phyloP scores from a whole-genome alignment of 2,113 vertebrate genomes.

The Ailurus styani region DNA sequence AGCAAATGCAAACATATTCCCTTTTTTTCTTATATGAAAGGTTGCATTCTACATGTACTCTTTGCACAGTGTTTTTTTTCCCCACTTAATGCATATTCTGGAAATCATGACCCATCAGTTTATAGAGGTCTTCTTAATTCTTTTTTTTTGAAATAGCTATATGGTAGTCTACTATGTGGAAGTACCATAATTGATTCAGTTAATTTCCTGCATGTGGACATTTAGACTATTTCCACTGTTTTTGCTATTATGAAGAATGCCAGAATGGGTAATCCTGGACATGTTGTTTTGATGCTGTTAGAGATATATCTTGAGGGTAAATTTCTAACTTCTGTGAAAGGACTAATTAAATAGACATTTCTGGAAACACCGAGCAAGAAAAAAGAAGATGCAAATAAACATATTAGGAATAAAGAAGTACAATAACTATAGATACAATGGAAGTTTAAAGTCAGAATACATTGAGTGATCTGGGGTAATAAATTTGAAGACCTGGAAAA shows the following conservation, averaged over 20 bases:
- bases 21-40: background rate
- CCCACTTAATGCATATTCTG: background rate
- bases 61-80: background rate
- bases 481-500: background rate
- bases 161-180: background rate
- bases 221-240: background rate
- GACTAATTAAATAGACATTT: slow-evolving; percentile 5
- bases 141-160: background rate
- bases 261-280: background rate
- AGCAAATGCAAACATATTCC: background rate
- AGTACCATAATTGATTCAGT: background rate
- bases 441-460: background rate
- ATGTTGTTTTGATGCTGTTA: background rate
- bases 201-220: background rate
- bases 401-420: background rate
- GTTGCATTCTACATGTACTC: background rate
- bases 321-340: background rate
- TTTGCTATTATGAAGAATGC: background rate
- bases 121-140: background rate
- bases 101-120: background rate
- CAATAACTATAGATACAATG: background rate
- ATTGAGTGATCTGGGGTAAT: background rate
- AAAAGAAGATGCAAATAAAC: background rate
- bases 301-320: background rate
- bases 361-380: background rate